Percentiles rank a stretch among this genome's conserved stretches.
Evolutionary conservation across 1,140 invertebrate genomes (phyloP).

Genomic region (Philopotamus ludificatus): DNA sequence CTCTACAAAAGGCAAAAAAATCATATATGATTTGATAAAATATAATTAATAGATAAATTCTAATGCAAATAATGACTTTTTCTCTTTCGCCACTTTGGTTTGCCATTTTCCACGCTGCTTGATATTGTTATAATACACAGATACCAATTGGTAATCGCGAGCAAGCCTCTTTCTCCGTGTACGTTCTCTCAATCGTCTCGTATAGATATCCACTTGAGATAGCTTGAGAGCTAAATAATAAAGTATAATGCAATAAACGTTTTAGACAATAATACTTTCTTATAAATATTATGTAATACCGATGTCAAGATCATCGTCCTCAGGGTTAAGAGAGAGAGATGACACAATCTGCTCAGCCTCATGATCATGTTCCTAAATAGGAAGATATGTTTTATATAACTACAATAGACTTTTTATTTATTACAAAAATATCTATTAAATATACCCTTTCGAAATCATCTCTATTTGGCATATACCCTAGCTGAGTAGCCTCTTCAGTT

Average conservation of each 20-base stretch:
- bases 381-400: slow-evolving; percentile 13
- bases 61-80: slow-evolving; percentile 69
- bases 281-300: slow-evolving; percentile 47
- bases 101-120: slow-evolving; percentile 63
- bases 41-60: no score
- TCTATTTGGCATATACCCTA: slow-evolving; percentile 95
- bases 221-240: slow-evolving; percentile 64
- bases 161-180: slow-evolving; percentile 84
- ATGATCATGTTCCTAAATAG: slow-evolving; percentile 82
- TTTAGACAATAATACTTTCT: background rate
- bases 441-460: slow-evolving; percentile 92
- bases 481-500: slow-evolving; percentile 77
- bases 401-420: background rate
- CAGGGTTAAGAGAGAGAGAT: slow-evolving; percentile 71
- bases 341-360: slow-evolving; percentile 88
- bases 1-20: slow-evolving; percentile 53
- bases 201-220: slow-evolving; percentile 87
- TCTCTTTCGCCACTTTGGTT: slow-evolving; percentile 69
- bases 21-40: no score
- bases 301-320: slow-evolving; percentile 88
- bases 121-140: slow-evolving; percentile 71
- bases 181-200: slow-evolving; percentile 78
- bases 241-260: slow-evolving; percentile 36
- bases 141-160: slow-evolving; percentile 81
- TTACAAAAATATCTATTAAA: slow-evolving; percentile 19